A percentile compares a stretch with the other conserved stretches of the same genome.
These are phyloP conservation scores for Hetaerina americana DNA, from an alignment of 1,140 invertebrate genomes.

Conservation along the genomic window DNA sequence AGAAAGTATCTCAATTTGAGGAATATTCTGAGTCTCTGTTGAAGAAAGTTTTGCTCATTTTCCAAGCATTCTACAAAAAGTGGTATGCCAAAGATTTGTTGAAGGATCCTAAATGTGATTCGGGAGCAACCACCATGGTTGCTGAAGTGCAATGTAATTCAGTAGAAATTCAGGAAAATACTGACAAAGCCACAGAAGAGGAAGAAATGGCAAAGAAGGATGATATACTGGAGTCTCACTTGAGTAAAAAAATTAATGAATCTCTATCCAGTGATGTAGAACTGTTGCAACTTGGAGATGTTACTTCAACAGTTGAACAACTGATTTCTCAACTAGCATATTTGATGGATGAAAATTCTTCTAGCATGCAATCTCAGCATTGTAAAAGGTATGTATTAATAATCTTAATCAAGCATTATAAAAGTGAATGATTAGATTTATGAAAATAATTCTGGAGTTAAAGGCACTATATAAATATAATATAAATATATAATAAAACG, in stretches of 20 bases:
- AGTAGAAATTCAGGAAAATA: slow-evolving; percentile 11
- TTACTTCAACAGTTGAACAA: slow-evolving; percentile 22
- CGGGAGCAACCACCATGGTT: too few species aligned
- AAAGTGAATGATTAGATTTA: too few species aligned
- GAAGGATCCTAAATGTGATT: background rate
- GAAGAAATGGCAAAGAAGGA: slow-evolving; percentile 27
- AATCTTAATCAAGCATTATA: too few species aligned
- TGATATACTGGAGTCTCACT: slow-evolving; percentile 42
- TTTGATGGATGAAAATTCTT: background rate
- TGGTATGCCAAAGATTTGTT: slow-evolving; percentile 23
- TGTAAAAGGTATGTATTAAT: background rate
- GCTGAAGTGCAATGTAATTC: too few species aligned
- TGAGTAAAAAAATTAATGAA: slow-evolving; percentile 44
- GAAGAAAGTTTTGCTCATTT: slow-evolving; percentile 42
- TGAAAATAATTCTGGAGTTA: too few species aligned
- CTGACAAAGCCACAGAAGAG: slow-evolving; percentile 15
- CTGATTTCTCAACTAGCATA: background rate
- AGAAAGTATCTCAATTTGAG: slow-evolving; percentile 21
- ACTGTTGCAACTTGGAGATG: slow-evolving; percentile 34
- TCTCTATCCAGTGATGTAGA: slow-evolving; percentile 42
- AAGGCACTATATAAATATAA: too few species aligned
- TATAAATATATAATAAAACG: too few species aligned
- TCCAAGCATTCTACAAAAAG: slow-evolving; percentile 58
- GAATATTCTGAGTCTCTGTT: slow-evolving; percentile 38
- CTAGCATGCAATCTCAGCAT: background rate